phyloP scores from a whole-genome alignment of 2,113 vertebrate species.

The Desmodus rotundus region DNA sequence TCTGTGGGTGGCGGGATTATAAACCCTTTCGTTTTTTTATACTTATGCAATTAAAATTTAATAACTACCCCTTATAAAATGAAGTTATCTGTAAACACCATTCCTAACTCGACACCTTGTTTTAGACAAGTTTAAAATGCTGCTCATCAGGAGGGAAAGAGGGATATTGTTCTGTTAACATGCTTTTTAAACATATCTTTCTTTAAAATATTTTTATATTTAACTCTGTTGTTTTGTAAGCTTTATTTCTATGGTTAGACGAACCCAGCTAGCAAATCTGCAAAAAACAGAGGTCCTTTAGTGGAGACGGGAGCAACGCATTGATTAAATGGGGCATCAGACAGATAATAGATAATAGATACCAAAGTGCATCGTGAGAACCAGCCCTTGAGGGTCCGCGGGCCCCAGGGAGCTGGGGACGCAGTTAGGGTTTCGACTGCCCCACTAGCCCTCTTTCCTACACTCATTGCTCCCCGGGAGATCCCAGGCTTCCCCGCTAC shows the following conservation, averaged over 20 bases:
- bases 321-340: background rate
- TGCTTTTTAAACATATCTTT: background rate
- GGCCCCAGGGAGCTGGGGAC: background rate
- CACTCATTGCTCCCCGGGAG: background rate
- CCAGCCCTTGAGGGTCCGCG: background rate
- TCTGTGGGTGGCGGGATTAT: slow-evolving; percentile 59
- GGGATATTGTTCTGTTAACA: slow-evolving; percentile 32
- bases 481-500: background rate
- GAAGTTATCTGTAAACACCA: slow-evolving; percentile 50
- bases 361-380: background rate
- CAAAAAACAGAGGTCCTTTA: background rate
- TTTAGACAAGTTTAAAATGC: slow-evolving; percentile 51
- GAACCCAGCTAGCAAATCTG: background rate
- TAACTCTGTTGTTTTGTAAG: background rate
- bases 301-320: background rate
- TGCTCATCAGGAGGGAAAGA: slow-evolving; percentile 1
- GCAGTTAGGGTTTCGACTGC: background rate
- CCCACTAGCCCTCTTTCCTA: background rate
- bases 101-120: slow-evolving; percentile 38
- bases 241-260: background rate
- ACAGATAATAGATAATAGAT: background rate
- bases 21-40: slow-evolving; percentile 50
- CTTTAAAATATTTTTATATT: background rate
- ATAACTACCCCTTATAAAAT: slow-evolving; percentile 56
- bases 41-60: slow-evolving; percentile 57